Evolutionary conservation across 1,140 invertebrate species (phyloP), one percentile per base, ranked within the genome.

Genomic region (Drosophila pandora): DNA sequence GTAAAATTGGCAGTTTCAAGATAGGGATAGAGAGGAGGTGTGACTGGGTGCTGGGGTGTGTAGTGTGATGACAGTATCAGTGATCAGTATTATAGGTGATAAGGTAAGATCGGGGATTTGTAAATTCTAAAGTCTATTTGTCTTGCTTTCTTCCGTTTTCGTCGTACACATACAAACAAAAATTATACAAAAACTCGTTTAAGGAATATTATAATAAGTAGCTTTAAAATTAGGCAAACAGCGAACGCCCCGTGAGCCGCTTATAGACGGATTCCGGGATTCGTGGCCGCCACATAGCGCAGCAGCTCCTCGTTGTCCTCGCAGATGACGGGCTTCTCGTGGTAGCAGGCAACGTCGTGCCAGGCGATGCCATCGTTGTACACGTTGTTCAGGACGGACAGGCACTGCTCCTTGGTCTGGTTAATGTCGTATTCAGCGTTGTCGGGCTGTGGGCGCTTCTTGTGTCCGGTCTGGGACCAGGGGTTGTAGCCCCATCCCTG

Each of bases 341-440:
- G 97, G 92, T 97, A 97, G 92, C 97, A 98, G 63, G 96, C 97
- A 37, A 97, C 96, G 91, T 98, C 97, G 92, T 97, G 97, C 96
- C 96, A 97, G 52, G 95, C 95, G 81, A 97, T 96, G 52, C 96
- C 97, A 91, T 98, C 97, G 69, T 96, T 96, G 94, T 97, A 97
- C 1, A 97, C 96, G 91, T 97, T 97, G 93, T 98, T 98, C 32
- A 97, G 93, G 43, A 97, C 94, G 9, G 95, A 96, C 63, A 97
- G 83, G 83, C 97, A 98, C 32, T 96, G 96, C 90, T 98, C 97
- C 54, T 94, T 95, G 32, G 96, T 97, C 48, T 95, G 94, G 92
- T 97, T 98, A 92, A 98, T 97, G 78, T 97, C 96, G 92, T 96
- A 97, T 91, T 97, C 97, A 1, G 97, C 97, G 83, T 97, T 98